Evolutionary conservation across 2,888 invertebrate species (phyloP).

Genomic region (Carcina quercana): DNA sequence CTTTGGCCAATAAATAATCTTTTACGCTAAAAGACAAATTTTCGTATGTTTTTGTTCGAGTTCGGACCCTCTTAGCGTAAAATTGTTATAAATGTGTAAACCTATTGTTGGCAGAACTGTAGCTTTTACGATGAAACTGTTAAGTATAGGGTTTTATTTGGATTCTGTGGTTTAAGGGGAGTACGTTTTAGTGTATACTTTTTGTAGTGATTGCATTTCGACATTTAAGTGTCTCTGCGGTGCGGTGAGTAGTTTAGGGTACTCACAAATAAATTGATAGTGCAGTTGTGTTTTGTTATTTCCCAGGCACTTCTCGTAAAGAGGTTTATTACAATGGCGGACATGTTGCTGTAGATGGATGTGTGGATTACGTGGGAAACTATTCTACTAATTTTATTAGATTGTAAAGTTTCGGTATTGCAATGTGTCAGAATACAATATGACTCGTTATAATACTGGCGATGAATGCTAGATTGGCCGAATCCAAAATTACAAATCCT

Average conservation of each 20-base stretch:
- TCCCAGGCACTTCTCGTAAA: too few relatives aligned
- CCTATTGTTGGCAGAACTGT: constrained; percentile 25
- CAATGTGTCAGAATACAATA: too few relatives aligned
- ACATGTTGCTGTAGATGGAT: too few relatives aligned
- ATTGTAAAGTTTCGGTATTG: too few relatives aligned
- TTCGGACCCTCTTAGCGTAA: constrained; percentile 36
- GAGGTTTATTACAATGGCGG: too few relatives aligned
- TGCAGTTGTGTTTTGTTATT: too few relatives aligned
- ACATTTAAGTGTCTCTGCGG: constrained; percentile 16
- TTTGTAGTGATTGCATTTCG: constrained; percentile 11
- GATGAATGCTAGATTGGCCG: too few relatives aligned
- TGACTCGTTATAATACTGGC: too few relatives aligned
- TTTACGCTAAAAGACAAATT: constrained; percentile 11
- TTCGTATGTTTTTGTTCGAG: constrained; percentile 2
- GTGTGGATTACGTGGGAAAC: too few relatives aligned
- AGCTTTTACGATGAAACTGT: constrained; percentile 25
- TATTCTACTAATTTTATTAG: too few relatives aligned
- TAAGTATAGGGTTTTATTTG: constrained; percentile 36
- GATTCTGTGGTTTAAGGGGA: constrained; percentile 25
- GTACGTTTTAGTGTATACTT: constrained; percentile 28
- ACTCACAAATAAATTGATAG: constrained; percentile 39
- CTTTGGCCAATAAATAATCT: constrained; percentile 35
- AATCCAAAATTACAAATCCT: too few relatives aligned
- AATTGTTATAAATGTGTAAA: constrained; percentile 25
- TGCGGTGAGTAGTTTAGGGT: constrained; percentile 20